Evolutionary conservation across 53 echinoderm and acorn worm species (phyloP), one percentile per base, ranked within the genome.

Genomic region (Antedon mediterranea): DNA sequence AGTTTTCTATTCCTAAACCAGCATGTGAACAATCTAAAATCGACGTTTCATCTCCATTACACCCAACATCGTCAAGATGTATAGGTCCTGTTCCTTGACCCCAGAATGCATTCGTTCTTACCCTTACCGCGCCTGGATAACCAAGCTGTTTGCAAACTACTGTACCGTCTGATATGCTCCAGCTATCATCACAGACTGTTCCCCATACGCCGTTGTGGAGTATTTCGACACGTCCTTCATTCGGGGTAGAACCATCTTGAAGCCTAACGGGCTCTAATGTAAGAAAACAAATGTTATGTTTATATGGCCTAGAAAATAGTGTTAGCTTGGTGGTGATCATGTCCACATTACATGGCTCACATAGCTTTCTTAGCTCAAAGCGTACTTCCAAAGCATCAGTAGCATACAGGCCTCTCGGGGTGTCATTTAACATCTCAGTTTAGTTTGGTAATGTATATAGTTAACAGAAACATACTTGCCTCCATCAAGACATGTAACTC

Each of bases 21-120:
- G 32, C 26, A 34, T 28, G 28, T 6, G 7, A 18, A 76, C 76
- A 76, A 0, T 26, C 23, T 28, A 8, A 8, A 33, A 76, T 33
- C 11, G 34, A 31, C 26, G 28, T 14, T 34, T 76, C 76, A 20
- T 32, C 27, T 7, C 76, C 76, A 31, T 3, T 31, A 23, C 76
- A 76, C 34, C 32, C 6, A 34, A 76, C 76, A 33, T 76, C 34
- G 34, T 76, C 76, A 6, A 76, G 26, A 32, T 34, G 34, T 4
- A 76, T 76, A 32, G 76, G 76, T 5, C 76, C 76, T 20, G 28
- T 76, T 28, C 76, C 76, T 13, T 28, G 32, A 23, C 57, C 57
- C 11, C 11, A 57, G 23, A 57, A 57, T 11, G 57, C 57, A 11
- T 18, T 18, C 2, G 57, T 57, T 26, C 57, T 57, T 6, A 57